Base-by-base conservation (phyloP, 2,797 vertebrate genomes). In the Limosa lapponica region DNA sequence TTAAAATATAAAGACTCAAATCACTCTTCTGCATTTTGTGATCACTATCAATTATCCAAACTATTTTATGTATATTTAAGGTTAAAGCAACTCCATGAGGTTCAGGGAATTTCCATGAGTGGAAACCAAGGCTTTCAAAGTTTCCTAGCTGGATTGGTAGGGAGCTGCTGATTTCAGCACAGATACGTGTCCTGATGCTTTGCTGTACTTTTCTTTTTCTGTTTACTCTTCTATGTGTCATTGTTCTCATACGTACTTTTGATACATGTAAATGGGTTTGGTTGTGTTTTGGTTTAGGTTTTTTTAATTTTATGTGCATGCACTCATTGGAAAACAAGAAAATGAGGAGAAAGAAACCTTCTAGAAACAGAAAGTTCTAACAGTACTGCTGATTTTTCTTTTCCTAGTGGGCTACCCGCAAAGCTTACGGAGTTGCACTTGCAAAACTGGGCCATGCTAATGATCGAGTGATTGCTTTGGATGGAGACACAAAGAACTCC, bases 401-500 rank as follows among this genome's bases (percentile, higher is more conserved):
- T 86, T 58, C 43, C 34, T 89, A 99, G 99, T 98, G 99, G 81
- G 98, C 99, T 67, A 99, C 99, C 6, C 98, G 99, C 70, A 99
- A 99, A 97, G 99, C 99, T 10, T 99, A 99, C 0, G 99, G 99
- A 20, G 97, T 98, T 89, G 99, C 99, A 0, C 95, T 99, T 85
- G 99, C 99, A 58, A 99, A 99, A 94, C 87, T 99, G 94, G 99
- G 99, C 57, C 98, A 99, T 9, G 98, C 98, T 94, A 99, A 98
- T 2, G 98, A 99, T 43, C 98, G 98, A 9, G 97, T 99, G 39
- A 98, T 99, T 36, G 99, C 98, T 87, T 97, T 99, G 74, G 99
- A 99, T 30, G 99, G 99, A 15, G 99, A 99, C 97, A 99, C 99
- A 49, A 99, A 99, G 97, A 99, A 99, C 94, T 99, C 99, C 82